Percentiles rank a stretch among this genome's conserved stretches.
Evolutionary conservation across 2,888 invertebrate genomes (phyloP).

Genomic region (Teleiodes luculella): DNA sequence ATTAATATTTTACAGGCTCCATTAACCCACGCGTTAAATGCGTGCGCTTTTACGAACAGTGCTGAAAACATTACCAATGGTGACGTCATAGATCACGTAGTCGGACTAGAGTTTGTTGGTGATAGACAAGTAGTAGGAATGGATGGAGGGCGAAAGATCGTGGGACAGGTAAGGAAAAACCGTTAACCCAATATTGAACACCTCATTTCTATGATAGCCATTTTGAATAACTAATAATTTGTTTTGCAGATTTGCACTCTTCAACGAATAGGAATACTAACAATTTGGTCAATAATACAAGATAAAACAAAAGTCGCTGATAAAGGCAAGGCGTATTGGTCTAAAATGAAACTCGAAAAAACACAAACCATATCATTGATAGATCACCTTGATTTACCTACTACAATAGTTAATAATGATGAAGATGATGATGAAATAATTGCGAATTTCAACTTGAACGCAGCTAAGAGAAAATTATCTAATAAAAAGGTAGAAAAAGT

Average conservation of each 20-base stretch:
- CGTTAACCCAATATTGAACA: no score
- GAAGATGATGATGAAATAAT: slow-evolving; percentile 16
- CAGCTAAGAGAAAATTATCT: slow-evolving; percentile 52
- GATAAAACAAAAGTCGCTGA: slow-evolving; percentile 48
- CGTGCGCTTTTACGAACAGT: slow-evolving; percentile 60
- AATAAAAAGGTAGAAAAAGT: slow-evolving; percentile 45
- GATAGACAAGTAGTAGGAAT: slow-evolving; percentile 26
- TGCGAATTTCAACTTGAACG: slow-evolving; percentile 50
- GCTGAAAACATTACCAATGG: slow-evolving; percentile 39
- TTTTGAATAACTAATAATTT: no score
- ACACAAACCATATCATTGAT: slow-evolving; percentile 47
- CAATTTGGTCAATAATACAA: slow-evolving; percentile 62
- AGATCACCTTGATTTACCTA: slow-evolving; percentile 41
- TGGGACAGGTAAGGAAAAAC: slow-evolving; percentile 46
- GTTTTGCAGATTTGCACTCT: slow-evolving; percentile 53
- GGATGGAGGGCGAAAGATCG: slow-evolving; percentile 40
- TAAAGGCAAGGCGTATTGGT: slow-evolving; percentile 62
- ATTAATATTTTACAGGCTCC: slow-evolving; percentile 20
- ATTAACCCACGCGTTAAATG: slow-evolving; percentile 38
- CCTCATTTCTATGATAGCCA: no score
- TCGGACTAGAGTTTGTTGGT: slow-evolving; percentile 49
- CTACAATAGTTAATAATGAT: slow-evolving; percentile 22
- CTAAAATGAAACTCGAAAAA: slow-evolving; percentile 57
- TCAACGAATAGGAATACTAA: slow-evolving; percentile 55
- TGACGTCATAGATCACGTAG: slow-evolving; percentile 35